A percentile compares a stretch with the other conserved stretches of the same genome.
Conservation (phyloP, 2,113 vertebrate genomes). For the Phylloscopus trochiloides region DNA sequence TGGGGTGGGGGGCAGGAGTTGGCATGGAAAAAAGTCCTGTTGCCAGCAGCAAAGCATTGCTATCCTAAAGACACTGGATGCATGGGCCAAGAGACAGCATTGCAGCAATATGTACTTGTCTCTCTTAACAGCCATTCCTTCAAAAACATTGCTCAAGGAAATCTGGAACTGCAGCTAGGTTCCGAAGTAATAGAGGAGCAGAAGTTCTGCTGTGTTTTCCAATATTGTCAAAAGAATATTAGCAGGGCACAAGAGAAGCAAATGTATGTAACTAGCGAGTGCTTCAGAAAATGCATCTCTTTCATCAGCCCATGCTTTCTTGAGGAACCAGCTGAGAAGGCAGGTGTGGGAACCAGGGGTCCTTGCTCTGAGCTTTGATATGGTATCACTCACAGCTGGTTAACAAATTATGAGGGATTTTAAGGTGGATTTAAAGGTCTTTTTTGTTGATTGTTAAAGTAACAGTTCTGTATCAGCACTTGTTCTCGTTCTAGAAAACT, state of each 20-base stretch:
- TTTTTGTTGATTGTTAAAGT: not conserved
- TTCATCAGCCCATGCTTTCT: not conserved
- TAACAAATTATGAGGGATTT: not conserved
- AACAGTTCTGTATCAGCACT: not conserved
- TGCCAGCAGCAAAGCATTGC: not conserved
- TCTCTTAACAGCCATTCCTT: not conserved
- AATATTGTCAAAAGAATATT: not conserved
- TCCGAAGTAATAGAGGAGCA: not conserved
- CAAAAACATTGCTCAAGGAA: not conserved
- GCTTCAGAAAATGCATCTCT: not conserved
- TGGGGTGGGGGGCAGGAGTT: not conserved
- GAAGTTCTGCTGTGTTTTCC: not conserved
- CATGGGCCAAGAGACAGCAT: not conserved
- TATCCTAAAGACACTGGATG: not conserved
- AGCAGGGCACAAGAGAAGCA: not conserved
- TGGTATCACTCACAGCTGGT: not conserved
- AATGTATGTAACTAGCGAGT: not conserved
- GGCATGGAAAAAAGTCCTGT: not conserved
- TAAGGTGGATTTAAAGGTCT: not conserved
- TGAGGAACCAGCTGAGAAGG: not conserved
- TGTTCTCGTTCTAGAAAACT: not conserved
- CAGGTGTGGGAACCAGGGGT: not conserved
- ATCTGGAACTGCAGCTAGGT: not conserved
- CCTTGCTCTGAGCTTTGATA: not conserved
- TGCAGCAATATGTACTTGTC: not conserved